Evolutionary conservation across 2,888 invertebrate genomes (phyloP).

Genomic region (Hyposoter didymator): DNA sequence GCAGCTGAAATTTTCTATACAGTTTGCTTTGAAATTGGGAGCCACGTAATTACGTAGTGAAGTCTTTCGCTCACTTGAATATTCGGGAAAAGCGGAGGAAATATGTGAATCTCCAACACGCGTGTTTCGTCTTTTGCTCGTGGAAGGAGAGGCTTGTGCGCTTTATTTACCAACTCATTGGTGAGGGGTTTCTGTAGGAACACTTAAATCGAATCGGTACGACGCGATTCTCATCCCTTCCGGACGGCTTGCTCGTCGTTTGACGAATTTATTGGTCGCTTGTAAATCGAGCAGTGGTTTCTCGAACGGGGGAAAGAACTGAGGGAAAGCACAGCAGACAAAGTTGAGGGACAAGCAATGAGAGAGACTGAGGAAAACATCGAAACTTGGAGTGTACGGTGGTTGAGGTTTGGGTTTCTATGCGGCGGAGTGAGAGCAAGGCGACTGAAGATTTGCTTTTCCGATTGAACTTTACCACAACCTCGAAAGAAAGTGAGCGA

Average conservation of each 20-base stretch:
- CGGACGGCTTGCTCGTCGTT: constrained; percentile 70
- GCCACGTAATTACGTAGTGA: background rate
- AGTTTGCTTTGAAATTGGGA: background rate
- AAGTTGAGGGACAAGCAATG: constrained; percentile 36
- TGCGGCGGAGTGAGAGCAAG: constrained; percentile 4
- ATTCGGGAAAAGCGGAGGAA: constrained; percentile 31
- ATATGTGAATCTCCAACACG: constrained; percentile 33
- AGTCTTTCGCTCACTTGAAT: constrained; percentile 18
- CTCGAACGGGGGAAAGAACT: constrained; percentile 29
- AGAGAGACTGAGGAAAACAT: constrained; percentile 47
- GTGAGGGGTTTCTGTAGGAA: constrained; percentile 27
- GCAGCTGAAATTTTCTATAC: background rate
- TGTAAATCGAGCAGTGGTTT: constrained; percentile 64
- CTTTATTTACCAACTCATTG: constrained; percentile 54
- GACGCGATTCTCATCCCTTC: constrained; percentile 62
- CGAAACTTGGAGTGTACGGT: constrained; percentile 68
- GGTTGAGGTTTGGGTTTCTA: constrained; percentile 49
- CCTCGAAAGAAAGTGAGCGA: constrained; percentile 42
- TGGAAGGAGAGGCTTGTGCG: constrained; percentile 11
- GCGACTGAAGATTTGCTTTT: constrained; percentile 82
- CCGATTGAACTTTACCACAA: constrained; percentile 81
- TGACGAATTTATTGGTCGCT: constrained; percentile 75
- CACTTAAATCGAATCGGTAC: constrained; percentile 63
- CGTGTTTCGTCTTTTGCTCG: constrained; percentile 30
- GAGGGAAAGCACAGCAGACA: background rate